Conservation (phyloP, 2,888 invertebrate species). For the Nephrotoma appendiculata region DNA sequence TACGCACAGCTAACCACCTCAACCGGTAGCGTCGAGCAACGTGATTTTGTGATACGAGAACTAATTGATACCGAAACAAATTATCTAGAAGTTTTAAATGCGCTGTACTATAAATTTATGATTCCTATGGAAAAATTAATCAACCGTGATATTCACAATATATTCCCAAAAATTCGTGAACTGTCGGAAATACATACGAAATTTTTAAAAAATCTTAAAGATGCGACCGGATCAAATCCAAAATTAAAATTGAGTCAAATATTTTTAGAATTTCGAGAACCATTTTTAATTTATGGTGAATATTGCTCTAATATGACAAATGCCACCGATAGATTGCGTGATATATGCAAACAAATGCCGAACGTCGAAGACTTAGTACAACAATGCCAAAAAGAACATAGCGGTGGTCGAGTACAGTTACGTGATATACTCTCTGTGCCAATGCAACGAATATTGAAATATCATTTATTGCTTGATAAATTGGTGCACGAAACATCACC, state of each 20-base stretch:
- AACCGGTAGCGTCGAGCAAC: conserved; percentile 59
- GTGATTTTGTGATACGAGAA: conserved; percentile 87
- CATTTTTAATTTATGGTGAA: conserved; percentile 84
- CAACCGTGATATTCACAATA: conserved; percentile 54
- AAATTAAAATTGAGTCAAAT: conserved; percentile 54
- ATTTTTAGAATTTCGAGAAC: conserved; percentile 81
- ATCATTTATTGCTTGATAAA: conserved; percentile 85
- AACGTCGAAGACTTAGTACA: conserved; percentile 30
- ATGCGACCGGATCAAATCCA: conserved; percentile 48
- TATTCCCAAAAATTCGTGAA: conserved; percentile 89
- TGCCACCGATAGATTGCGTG: conserved; percentile 69
- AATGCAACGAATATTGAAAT: conserved; percentile 96
- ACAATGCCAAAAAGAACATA: conserved; percentile 87
- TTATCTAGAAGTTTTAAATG: conserved; percentile 85
- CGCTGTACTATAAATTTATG: conserved; percentile 67
- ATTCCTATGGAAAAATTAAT: conserved; percentile 57
- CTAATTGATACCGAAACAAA: conserved; percentile 94
- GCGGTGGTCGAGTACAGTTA: conserved; percentile 87
- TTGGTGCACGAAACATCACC: conserved; percentile 73
- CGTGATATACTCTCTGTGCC: conserved; percentile 94
- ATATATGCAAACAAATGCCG: conserved; percentile 29
- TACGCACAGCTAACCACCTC: conserved; percentile 22
- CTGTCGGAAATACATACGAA: conserved; percentile 74
- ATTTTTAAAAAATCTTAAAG: conserved; percentile 65
- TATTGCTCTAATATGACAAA: conserved; percentile 88